These are phyloP conservation scores for Gracilinanus agilis DNA, from an alignment of 2,113 vertebrate species.

Conservation along the genomic window DNA sequence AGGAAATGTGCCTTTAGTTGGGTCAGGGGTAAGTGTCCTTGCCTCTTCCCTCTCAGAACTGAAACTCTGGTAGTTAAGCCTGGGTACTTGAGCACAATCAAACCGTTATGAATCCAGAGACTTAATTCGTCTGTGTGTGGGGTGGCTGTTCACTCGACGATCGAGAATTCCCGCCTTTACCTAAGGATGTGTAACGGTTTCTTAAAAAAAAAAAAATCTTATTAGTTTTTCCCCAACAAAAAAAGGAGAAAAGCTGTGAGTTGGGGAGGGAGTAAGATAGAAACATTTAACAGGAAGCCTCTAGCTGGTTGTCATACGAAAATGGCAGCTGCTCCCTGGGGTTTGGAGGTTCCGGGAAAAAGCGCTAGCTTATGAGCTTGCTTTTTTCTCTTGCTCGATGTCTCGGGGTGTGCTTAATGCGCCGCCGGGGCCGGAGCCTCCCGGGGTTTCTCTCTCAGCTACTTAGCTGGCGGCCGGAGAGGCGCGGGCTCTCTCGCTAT, in stretches of 20 bases:
- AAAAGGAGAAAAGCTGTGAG: conserved; percentile 64
- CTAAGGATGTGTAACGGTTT: neutral
- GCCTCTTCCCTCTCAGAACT: neutral
- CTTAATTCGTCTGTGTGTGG: neutral
- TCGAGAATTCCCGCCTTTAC: neutral
- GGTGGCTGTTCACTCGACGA: neutral
- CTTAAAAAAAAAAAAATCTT: conserved; percentile 23
- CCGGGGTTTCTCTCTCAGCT: neutral
- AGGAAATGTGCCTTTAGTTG: neutral
- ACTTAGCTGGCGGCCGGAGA: neutral
- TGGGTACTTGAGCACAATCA: neutral
- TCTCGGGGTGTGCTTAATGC: neutral
- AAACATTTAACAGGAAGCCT: conserved; percentile 77
- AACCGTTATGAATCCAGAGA: neutral
- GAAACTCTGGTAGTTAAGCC: conserved; percentile 28
- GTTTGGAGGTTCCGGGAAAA: conserved; percentile 79
- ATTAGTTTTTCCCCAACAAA: conserved; percentile 39
- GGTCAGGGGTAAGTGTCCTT: neutral
- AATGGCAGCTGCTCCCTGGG: conserved; percentile 77
- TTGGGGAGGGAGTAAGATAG: conserved; percentile 73
- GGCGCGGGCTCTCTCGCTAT: neutral
- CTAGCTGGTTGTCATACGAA: conserved; percentile 76
- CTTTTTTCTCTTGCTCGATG: conserved; percentile 33
- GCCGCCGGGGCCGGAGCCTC: neutral
- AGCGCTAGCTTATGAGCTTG: conserved; percentile 51